A percentile compares a stretch with the other conserved stretches of the same genome.
These are phyloP conservation scores for Micropterix aruncella DNA, from an alignment of 2,888 invertebrate species.

Conservation along the genomic window DNA sequence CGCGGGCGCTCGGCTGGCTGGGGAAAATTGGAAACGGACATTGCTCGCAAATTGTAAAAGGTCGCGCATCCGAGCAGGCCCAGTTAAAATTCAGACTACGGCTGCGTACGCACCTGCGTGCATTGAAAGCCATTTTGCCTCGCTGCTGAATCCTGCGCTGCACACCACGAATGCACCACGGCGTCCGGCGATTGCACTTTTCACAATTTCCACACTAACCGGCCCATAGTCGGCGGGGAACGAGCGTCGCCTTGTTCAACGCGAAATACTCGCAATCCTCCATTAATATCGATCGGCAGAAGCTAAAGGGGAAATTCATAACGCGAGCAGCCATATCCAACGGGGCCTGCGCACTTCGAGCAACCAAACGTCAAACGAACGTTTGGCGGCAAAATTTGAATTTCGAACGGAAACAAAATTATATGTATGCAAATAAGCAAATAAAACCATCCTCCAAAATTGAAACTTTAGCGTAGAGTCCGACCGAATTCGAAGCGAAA, in stretches of 20 bases:
- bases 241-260: constrained; percentile 29
- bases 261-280: constrained; percentile 35
- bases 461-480: no score
- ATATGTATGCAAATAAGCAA: no score
- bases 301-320: constrained; percentile 30
- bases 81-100: constrained; percentile 79
- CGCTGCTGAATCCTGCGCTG: constrained; percentile 11
- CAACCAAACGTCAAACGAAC: not conserved
- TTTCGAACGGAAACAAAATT: no score
- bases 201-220: constrained; percentile 27
- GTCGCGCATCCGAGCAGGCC: constrained; percentile 68
- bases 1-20: constrained; percentile 42
- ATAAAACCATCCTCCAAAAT: no score
- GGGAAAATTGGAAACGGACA: constrained; percentile 24
- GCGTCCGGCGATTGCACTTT: constrained; percentile 22
- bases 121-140: constrained; percentile 24
- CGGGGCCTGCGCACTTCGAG: not conserved
- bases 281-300: constrained; percentile 52
- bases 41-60: constrained; percentile 8
- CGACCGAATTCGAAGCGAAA: no score
- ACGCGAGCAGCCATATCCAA: constrained; percentile 12
- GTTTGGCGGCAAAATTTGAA: no score
- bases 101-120: constrained; percentile 97
- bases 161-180: not conserved
- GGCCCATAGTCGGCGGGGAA: constrained; percentile 30